Evolutionary conservation across 2,797 vertebrate species (phyloP).

Genomic region (Pygocentrus nattereri): DNA sequence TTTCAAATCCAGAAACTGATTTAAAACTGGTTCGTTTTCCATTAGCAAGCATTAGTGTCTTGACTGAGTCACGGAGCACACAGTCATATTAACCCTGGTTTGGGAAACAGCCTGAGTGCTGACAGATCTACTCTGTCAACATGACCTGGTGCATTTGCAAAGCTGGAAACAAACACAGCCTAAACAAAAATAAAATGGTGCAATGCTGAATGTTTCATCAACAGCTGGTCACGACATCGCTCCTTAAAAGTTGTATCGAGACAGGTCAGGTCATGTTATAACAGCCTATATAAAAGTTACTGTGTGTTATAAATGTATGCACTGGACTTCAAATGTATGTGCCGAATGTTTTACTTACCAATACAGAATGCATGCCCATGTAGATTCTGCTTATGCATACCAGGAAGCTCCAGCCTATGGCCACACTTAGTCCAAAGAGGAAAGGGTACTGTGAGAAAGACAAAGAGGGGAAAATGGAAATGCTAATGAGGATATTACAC

Average conservation of each 20-base stretch:
- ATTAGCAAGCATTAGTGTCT: not conserved
- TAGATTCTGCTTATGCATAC: constrained; percentile 97
- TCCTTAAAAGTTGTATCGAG: not conserved
- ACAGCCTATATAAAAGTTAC: not conserved
- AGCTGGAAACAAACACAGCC: not conserved
- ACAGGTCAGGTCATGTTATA: not conserved
- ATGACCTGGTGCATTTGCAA: not conserved
- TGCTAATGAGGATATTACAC: not conserved
- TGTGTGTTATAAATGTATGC: not conserved
- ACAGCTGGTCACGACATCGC: not conserved
- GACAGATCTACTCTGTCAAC: not conserved
- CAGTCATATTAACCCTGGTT: not conserved
- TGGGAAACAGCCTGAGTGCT: not conserved
- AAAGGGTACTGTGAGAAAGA: constrained; percentile 85
- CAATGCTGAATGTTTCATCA: not conserved
- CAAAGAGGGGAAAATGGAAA: not conserved
- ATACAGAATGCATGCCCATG: constrained; percentile 98
- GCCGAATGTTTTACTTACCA: constrained; percentile 82
- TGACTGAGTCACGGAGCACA: not conserved
- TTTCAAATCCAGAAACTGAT: not conserved
- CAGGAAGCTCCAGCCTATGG: constrained; percentile 90
- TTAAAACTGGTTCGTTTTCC: not conserved
- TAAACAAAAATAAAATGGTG: too few species aligned
- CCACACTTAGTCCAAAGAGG: constrained; percentile 86
- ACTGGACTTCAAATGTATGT: not conserved